Conservation (phyloP, 2,888 invertebrate genomes). For the Microplitis manilae region DNA sequence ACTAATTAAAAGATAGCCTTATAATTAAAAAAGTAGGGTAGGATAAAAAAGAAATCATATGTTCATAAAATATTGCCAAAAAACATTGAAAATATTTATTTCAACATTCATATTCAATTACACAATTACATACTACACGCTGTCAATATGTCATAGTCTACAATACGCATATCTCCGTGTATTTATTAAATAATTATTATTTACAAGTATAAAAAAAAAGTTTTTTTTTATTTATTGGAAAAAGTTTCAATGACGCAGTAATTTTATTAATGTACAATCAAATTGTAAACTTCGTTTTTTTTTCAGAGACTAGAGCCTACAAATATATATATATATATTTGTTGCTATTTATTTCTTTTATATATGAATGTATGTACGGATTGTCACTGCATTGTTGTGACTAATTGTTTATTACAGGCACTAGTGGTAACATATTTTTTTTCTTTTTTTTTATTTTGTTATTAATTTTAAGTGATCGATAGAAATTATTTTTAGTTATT, state of each 20-base stretch:
- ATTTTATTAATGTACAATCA: constrained; percentile 19
- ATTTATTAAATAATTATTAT: constrained; percentile 20
- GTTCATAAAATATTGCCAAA: constrained; percentile 52
- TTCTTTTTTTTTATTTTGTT: background rate
- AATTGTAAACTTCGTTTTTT: constrained; percentile 30
- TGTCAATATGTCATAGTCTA: constrained; percentile 62
- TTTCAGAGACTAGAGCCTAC: constrained; percentile 41
- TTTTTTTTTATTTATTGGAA: constrained; percentile 1
- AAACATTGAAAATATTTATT: constrained; percentile 66
- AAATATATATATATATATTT: constrained; percentile 5
- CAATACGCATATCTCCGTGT: constrained; percentile 56
- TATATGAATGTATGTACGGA: constrained; percentile 17
- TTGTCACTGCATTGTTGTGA: constrained; percentile 25
- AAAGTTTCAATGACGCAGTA: constrained; percentile 30
- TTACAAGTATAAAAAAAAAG: background rate
- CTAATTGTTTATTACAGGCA: constrained; percentile 32
- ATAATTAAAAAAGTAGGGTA: constrained; percentile 18
- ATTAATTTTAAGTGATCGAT: background rate
- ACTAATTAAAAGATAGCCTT: background rate
- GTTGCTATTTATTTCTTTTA: constrained; percentile 28
- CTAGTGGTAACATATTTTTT: constrained; percentile 29
- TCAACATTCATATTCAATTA: constrained; percentile 63
- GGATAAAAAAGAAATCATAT: constrained; percentile 47
- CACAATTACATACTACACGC: constrained; percentile 56
- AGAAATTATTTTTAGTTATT: background rate